Evolutionary conservation across 2,113 vertebrate species (phyloP).

Genomic region (Pseudolaguvia tuberculata): DNA sequence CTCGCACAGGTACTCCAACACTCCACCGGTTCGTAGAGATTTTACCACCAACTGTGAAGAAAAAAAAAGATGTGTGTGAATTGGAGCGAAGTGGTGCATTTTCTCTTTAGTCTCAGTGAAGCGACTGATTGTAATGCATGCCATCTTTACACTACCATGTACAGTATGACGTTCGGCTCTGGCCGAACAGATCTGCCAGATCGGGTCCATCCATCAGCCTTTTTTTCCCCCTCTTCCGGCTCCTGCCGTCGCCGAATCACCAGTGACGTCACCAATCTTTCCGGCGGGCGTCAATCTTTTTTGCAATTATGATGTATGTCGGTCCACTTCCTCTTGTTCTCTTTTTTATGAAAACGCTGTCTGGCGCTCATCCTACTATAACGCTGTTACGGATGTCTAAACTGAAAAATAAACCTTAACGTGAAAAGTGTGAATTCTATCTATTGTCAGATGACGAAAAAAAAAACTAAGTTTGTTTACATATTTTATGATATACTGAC

Average conservation of each 20-base stretch:
- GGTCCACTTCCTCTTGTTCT: conserved; percentile 67
- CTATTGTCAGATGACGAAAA: conserved; percentile 76
- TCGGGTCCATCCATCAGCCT: conserved; percentile 49
- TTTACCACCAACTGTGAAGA: conserved; percentile 54
- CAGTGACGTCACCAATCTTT: not conserved
- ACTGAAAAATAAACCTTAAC: conserved; percentile 80
- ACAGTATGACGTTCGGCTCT: conserved; percentile 50
- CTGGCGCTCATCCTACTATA: conserved; percentile 76
- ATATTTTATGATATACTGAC: conserved; percentile 91
- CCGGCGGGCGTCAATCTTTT: conserved; percentile 61
- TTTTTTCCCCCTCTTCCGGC: not conserved
- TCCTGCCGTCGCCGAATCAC: not conserved
- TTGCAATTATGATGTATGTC: conserved; percentile 63
- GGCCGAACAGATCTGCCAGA: conserved; percentile 54
- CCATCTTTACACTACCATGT: conserved; percentile 61
- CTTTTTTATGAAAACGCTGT: conserved; percentile 71
- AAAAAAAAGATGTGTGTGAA: conserved; percentile 37
- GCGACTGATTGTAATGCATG: conserved; percentile 74
- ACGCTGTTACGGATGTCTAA: conserved; percentile 87
- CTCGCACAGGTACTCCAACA: conserved; percentile 48
- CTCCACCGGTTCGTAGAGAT: conserved; percentile 56
- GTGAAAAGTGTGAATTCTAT: conserved; percentile 90
- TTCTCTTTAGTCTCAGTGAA: conserved; percentile 61
- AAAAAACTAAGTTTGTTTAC: conserved; percentile 94
- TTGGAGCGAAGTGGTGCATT: conserved; percentile 55